A percentile compares a stretch with the other conserved stretches of the same genome.
These are phyloP conservation scores for Leptinotarsa texana DNA, from an alignment of 1,140 invertebrate species.

Conservation along the genomic window DNA sequence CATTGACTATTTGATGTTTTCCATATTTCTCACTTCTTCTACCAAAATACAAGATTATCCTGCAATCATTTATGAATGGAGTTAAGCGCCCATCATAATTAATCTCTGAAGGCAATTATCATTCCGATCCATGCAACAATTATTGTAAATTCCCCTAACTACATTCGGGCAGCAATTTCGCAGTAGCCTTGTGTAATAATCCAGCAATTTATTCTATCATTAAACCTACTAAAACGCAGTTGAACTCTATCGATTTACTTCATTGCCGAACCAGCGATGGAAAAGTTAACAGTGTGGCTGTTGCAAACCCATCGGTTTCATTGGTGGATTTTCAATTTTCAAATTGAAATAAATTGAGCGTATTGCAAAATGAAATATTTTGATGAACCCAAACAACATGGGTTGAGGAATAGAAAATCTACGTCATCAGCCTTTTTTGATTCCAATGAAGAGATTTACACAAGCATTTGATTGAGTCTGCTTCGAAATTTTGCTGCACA, in stretches of 20 bases:
- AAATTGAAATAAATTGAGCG: neutral
- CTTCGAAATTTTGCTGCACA: too few species aligned
- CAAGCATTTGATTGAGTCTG: too few species aligned
- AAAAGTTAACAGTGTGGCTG: neutral
- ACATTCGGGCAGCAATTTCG: constrained; percentile 20
- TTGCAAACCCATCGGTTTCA: neutral
- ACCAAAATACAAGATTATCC: too few species aligned
- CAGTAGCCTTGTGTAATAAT: constrained; percentile 22
- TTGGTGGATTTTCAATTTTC: neutral
- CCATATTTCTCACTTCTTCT: too few species aligned
- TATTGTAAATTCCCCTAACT: constrained; percentile 24
- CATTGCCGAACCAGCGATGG: neutral
- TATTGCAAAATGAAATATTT: too few species aligned
- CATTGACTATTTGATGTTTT: too few species aligned
- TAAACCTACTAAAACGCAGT: constrained; percentile 20
- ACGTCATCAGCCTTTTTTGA: too few species aligned
- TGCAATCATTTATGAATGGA: too few species aligned
- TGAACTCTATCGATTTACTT: constrained; percentile 25
- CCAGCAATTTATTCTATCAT: constrained; percentile 21
- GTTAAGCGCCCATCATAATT: neutral
- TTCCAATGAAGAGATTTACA: too few species aligned
- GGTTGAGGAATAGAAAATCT: too few species aligned
- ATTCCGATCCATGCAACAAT: constrained; percentile 15
- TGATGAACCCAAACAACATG: too few species aligned
- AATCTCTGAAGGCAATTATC: constrained; percentile 13